These are phyloP conservation scores for Oryzias woworae DNA, from an alignment of 2,113 vertebrate species.

Conservation along the genomic window DNA sequence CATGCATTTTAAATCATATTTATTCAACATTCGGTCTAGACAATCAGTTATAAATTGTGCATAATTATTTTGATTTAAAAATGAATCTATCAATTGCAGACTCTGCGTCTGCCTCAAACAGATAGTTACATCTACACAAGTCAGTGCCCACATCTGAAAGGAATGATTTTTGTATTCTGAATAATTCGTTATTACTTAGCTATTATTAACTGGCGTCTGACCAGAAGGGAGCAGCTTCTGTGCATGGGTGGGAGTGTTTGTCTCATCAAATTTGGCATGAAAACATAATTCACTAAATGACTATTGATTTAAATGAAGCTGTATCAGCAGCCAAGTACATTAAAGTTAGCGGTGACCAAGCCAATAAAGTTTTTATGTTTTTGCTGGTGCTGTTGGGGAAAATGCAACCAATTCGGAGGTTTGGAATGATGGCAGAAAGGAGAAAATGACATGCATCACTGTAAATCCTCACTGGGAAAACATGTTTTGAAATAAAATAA, in stretches of 20 bases:
- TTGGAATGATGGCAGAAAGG: not conserved
- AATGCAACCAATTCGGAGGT: not conserved
- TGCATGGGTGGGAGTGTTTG: conserved; percentile 12
- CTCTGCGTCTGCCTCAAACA: conserved; percentile 45
- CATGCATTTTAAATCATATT: not conserved
- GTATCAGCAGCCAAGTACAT: conserved; percentile 57
- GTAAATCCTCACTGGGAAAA: conserved; percentile 15
- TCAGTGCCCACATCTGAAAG: conserved; percentile 44
- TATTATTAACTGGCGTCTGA: conserved; percentile 58
- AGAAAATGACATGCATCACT: not conserved
- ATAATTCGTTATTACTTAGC: conserved; percentile 61
- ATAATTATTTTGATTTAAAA: conserved; percentile 56
- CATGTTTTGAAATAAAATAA: conserved; percentile 19
- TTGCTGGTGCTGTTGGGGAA: conserved; percentile 26
- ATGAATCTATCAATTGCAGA: conserved; percentile 41
- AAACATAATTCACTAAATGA: conserved; percentile 65
- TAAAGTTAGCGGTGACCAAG: conserved; percentile 29
- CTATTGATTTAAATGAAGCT: conserved; percentile 61
- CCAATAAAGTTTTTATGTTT: conserved; percentile 36
- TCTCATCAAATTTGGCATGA: conserved; percentile 65
- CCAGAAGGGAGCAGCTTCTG: conserved; percentile 23
- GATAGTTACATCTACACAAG: conserved; percentile 42
- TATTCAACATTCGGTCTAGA: conserved; percentile 25
- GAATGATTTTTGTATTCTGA: conserved; percentile 48
- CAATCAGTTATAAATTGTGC: conserved; percentile 35